Conservation (phyloP, 2,888 invertebrate species). For the Magallana nippona region DNA sequence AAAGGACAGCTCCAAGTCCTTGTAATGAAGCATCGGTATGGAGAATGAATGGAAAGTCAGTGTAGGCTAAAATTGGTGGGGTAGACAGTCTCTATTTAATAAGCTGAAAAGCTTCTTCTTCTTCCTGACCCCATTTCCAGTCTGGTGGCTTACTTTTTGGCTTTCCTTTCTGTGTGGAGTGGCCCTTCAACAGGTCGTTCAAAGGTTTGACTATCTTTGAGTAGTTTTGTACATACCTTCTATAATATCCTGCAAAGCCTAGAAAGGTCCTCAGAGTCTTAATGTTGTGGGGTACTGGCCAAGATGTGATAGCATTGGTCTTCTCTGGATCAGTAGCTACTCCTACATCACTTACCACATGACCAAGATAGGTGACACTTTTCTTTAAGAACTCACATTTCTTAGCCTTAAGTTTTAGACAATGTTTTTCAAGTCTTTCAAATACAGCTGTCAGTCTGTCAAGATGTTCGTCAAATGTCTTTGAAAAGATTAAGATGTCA, state of each 20-base stretch:
- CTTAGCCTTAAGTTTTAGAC: too few species aligned
- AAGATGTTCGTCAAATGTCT: conserved; percentile 41
- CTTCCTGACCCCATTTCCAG: too few species aligned
- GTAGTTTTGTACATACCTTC: conserved; percentile 14
- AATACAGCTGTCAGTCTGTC: conserved; percentile 41
- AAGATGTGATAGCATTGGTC: not conserved
- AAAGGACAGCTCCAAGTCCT: too few species aligned
- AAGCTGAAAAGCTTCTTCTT: too few species aligned
- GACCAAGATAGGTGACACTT: not conserved
- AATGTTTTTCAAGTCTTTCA: too few species aligned
- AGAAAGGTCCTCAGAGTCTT: conserved; percentile 14
- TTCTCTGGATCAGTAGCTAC: not conserved
- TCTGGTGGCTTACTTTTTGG: not conserved
- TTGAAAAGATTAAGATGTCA: conserved; percentile 39
- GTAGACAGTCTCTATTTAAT: too few species aligned
- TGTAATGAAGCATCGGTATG: too few species aligned
- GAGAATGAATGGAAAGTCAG: too few species aligned
- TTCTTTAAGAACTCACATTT: not conserved
- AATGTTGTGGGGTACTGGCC: not conserved
- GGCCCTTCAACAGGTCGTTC: not conserved
- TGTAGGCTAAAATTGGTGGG: too few species aligned
- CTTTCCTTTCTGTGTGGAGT: not conserved
- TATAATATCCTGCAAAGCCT: conserved; percentile 27
- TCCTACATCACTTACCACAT: conserved; percentile 13
- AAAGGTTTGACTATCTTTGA: conserved; percentile 16